phyloP scores from a whole-genome alignment of 53 echinoderm and acorn worm species.

The Pentamera pediparva region DNA sequence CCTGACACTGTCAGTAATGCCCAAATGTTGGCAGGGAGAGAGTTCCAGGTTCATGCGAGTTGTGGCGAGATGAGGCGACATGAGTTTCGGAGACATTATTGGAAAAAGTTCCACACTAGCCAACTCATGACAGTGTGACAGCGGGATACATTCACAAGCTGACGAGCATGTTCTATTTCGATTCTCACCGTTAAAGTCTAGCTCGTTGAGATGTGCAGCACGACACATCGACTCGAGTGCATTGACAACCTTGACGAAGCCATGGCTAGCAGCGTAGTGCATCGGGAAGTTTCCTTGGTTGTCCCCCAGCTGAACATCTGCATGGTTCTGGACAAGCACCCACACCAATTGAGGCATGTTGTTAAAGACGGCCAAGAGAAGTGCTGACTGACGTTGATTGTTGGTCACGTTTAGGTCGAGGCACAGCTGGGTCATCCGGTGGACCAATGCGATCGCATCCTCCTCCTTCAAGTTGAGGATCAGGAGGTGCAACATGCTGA shows the following conservation, averaged over 20 bases:
- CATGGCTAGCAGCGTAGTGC: conserved; percentile 48
- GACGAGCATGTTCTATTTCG: too few relatives aligned
- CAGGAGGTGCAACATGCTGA: conserved; percentile 2
- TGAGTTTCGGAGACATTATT: too few relatives aligned
- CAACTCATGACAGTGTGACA: too few relatives aligned
- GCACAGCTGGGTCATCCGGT: neutral
- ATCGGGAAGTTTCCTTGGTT: conserved; percentile 38
- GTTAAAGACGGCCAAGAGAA: conserved; percentile 54
- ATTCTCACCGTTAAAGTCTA: conserved; percentile 26
- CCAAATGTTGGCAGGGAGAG: too few relatives aligned
- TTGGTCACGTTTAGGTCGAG: conserved; percentile 7
- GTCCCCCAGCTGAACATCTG: conserved; percentile 35
- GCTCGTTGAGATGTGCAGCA: neutral
- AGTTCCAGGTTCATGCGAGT: too few relatives aligned
- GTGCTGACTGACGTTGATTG: conserved; percentile 49
- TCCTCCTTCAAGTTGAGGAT: neutral
- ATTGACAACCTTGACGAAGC: conserved; percentile 8
- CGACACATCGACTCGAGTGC: neutral
- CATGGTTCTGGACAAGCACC: conserved; percentile 11
- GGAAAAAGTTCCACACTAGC: too few relatives aligned
- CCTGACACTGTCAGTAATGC: too few relatives aligned
- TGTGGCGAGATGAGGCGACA: too few relatives aligned
- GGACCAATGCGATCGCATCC: neutral
- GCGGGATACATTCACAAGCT: too few relatives aligned
- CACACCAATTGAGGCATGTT: conserved; percentile 42